Evolutionary conservation across 2,113 vertebrate species (phyloP), one percentile per base, ranked within the genome.

Genomic region (Pardalotus punctatus): DNA sequence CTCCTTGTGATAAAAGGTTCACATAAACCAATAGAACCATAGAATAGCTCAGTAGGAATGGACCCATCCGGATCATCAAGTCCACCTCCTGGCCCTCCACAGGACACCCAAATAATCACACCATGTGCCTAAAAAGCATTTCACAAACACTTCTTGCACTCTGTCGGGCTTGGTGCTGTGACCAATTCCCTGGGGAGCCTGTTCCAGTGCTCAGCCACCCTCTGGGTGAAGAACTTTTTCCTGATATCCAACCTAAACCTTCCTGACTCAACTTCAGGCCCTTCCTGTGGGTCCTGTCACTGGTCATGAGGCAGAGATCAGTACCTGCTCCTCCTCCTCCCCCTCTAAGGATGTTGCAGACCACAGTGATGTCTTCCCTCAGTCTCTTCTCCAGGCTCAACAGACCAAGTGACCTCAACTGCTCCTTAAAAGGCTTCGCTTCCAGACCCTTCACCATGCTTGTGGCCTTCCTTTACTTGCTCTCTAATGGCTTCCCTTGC

Each of bases 321-420:
- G 11, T 47, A 40, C 13, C 53, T 67, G 9, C 9, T 4, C 23
- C 24, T 81, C 15, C 10, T 16, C 4, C 38, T 67, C 5, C 7
- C 5, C 23, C 14, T 11, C 4, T 13, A 28, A 56, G 13, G 4
- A 22, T 47, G 24, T n/a, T 53, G 54, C 67, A 35, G 38, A 60
- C 11, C 17, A 5, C 0, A 0, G 2, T 25, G 24, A 58, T 7
- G 6, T 74, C n/a, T 60, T 38, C 45, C 10, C 38, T 33, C 33
- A 17, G 8, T 65, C 18, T 81, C 25, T 11, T 31, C 36, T 42
- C 22, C 14, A 58, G 8, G 12, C 22, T 73, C 60, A 73, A n/a
- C 10, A 66, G 8, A 57, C 8, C 12, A 57, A 57, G 36, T 81
- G 58, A 14, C 12, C 15, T 65, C 53, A 45, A 45, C 38, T 24